These are phyloP conservation scores for Coreoperca whiteheadi DNA, from an alignment of 2,113 vertebrate genomes.

Conservation along the genomic window DNA sequence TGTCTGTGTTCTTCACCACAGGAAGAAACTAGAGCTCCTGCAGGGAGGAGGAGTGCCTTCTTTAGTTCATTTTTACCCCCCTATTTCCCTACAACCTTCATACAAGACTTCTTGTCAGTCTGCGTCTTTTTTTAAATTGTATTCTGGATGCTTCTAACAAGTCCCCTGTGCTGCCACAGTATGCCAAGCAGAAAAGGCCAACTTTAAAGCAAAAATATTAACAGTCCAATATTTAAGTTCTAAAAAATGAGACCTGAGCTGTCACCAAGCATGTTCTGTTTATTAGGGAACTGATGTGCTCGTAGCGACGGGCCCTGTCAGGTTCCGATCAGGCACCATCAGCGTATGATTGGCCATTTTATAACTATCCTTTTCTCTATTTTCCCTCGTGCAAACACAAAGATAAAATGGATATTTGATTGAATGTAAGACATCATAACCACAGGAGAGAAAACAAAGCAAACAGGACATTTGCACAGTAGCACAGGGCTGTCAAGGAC, in stretches of 20 bases:
- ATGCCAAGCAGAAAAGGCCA: neutral
- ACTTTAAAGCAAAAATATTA: neutral
- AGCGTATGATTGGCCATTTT: too few species aligned
- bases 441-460: neutral
- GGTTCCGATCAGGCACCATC: too few species aligned
- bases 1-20: constrained; percentile 4
- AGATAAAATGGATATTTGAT: too few species aligned
- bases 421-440: neutral
- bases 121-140: neutral
- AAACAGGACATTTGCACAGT: neutral
- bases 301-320: neutral
- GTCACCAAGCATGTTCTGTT: neutral
- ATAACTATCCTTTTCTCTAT: neutral
- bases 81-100: neutral
- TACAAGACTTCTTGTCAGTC: neutral
- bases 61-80: constrained; percentile 4
- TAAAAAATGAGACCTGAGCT: neutral
- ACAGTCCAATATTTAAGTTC: neutral
- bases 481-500: neutral
- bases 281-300: neutral
- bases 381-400: neutral
- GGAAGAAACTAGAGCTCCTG: constrained; percentile 29
- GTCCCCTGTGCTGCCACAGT: neutral
- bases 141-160: neutral
- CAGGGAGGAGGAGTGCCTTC: constrained; percentile 11